Evolutionary conservation across 2,113 vertebrate genomes (phyloP), one percentile per base, ranked within the genome.

Genomic region (Salminus brasiliensis): DNA sequence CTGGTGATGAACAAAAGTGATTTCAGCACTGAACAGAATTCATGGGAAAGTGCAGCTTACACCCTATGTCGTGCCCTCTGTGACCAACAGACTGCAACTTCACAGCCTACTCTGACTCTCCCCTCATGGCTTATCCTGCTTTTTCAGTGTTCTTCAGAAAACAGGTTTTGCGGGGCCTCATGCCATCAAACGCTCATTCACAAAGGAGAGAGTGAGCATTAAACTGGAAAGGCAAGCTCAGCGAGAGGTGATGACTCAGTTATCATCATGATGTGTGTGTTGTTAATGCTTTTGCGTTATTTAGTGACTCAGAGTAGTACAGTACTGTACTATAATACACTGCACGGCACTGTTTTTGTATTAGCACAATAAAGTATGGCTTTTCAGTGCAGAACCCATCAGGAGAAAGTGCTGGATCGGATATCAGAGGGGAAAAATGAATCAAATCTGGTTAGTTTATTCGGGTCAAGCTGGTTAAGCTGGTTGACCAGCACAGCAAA

Each of bases 101-200:
- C 6, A 39, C 45, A 65, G 32, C 1, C 11, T n/a, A n/a, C n/a
- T 65, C 68, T 15, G 9, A 34, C 70, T 57, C 32, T 29, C 15
- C 49, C 36, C 25, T 60, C 30, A 18, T 52, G 39, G 41, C 36
- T 6, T 41, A 39, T 5, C 71, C 49, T 52, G 16, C 47, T 83
- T 81, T 67, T 83, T 66, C 53, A 41, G 36, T 68, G 74, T 9
- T 15, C 2, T 18, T 45, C 1, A 8, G 12, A n/a, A 29, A 65
- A 43, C 76, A 62, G 63, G 43, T 74, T 74, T 36, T 39, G 25
- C 70, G 0, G 23, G 62, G 29, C 1, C 11, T 59, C 16, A 39
- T 63, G n/a, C n/a, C 36, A 21, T 43, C 49, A 34, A 25, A n/a
- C 23, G 53, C 1, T 27, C 32, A 0, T 21, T 27, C 2, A n/a